phyloP scores from a whole-genome alignment of 2,888 invertebrate species.

The Xanthostigma xanthostigma region DNA sequence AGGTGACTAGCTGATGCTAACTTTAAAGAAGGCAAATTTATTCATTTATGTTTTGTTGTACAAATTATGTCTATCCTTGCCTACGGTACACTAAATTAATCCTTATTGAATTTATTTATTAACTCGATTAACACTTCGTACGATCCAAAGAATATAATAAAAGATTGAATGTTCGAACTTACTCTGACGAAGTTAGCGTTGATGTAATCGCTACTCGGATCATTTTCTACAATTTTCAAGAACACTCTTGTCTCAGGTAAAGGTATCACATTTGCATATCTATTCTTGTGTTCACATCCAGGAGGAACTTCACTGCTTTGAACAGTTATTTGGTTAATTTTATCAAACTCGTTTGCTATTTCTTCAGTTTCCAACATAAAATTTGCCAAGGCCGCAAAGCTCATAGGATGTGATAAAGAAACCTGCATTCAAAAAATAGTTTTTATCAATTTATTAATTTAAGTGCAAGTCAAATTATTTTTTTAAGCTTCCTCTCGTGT shows the following conservation, averaged over 20 bases:
- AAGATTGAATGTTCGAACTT: slow-evolving; percentile 24
- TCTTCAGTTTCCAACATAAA: slow-evolving; percentile 54
- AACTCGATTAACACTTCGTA: neutral
- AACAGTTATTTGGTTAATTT: slow-evolving; percentile 64
- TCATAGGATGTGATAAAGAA: slow-evolving; percentile 58
- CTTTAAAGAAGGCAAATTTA: too few species aligned
- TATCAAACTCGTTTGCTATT: slow-evolving; percentile 66
- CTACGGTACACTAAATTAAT: too few species aligned
- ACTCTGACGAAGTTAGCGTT: slow-evolving; percentile 89
- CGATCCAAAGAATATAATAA: neutral
- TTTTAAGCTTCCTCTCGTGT: too few species aligned
- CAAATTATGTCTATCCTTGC: too few species aligned
- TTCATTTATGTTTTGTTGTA: too few species aligned
- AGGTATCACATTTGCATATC: slow-evolving; percentile 90
- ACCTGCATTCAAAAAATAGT: slow-evolving; percentile 24
- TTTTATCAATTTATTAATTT: too few species aligned
- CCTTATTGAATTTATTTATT: too few species aligned
- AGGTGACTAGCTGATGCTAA: too few species aligned
- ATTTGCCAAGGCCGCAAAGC: slow-evolving; percentile 60
- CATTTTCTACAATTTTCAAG: slow-evolving; percentile 52
- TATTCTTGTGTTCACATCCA: slow-evolving; percentile 81
- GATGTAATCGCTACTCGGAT: slow-evolving; percentile 75
- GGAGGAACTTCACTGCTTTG: slow-evolving; percentile 69
- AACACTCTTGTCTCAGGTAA: slow-evolving; percentile 80
- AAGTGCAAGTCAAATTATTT: too few species aligned